These are phyloP conservation scores for Thinocorus orbignyianus DNA, from an alignment of 2,113 vertebrate genomes.

Conservation along the genomic window DNA sequence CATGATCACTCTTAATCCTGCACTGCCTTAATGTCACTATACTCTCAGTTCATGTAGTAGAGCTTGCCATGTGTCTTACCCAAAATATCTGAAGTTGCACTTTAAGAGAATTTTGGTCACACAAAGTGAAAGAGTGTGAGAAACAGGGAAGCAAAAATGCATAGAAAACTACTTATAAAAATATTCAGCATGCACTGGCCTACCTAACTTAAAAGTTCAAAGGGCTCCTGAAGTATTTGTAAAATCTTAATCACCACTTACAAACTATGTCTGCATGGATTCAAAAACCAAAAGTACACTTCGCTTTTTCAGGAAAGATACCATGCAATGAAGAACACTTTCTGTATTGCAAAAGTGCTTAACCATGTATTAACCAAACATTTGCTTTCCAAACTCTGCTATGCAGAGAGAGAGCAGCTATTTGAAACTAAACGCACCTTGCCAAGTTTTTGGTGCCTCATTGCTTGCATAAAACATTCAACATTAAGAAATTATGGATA, in stretches of 20 bases:
- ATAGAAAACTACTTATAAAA: constrained; percentile 33
- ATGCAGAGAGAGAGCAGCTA: neutral
- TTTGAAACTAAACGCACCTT: neutral
- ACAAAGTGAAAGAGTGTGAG: neutral
- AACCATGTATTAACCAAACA: constrained; percentile 55
- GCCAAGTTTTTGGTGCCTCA: constrained; percentile 27
- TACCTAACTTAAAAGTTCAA: constrained; percentile 39
- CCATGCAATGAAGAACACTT: neutral
- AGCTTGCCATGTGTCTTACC: neutral
- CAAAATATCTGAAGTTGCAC: constrained; percentile 3
- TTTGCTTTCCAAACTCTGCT: constrained; percentile 59
- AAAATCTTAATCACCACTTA: constrained; percentile 43
- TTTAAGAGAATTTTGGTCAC: neutral
- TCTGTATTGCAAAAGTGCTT: constrained; percentile 43
- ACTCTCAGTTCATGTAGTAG: neutral
- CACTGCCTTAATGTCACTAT: neutral
- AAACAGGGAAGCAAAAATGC: constrained; percentile 43
- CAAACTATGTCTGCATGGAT: neutral
- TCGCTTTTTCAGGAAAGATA: constrained; percentile 1
- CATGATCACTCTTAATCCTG: neutral
- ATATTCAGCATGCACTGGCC: constrained; percentile 13
- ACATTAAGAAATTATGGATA: constrained; percentile 2
- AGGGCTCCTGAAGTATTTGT: constrained; percentile 26
- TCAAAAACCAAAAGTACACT: constrained; percentile 36
- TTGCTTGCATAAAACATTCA: constrained; percentile 19